Conservation (phyloP, 2,888 invertebrate species). For the Penaeus monodon region DNA sequence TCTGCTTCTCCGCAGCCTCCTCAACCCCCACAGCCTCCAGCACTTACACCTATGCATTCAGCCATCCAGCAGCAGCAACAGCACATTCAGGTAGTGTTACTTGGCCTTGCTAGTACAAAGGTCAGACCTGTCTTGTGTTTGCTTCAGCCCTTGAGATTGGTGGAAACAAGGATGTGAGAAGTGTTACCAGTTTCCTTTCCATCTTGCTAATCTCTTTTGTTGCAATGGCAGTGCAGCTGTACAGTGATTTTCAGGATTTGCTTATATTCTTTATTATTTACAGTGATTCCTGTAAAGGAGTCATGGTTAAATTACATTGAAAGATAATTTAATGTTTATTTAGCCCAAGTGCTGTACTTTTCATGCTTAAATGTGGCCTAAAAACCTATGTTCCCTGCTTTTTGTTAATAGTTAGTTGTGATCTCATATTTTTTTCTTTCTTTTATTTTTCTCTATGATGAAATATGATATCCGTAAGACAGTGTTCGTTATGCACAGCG, state of each 20-base stretch:
- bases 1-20: slow-evolving; percentile 56
- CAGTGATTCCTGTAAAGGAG: no score
- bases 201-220: no score
- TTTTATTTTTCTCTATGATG: not conserved
- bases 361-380: no score
- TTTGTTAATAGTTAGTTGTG: not conserved
- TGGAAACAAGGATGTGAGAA: no score
- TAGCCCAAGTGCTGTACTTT: no score
- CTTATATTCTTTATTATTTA: no score
- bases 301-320: not conserved
- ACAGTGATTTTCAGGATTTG: no score
- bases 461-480: not conserved
- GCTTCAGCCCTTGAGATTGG: no score
- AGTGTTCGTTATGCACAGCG: not conserved
- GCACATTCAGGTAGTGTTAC: slow-evolving; percentile 53
- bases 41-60: slow-evolving; percentile 65
- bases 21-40: slow-evolving; percentile 62
- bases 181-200: no score
- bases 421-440: slow-evolving; percentile 9
- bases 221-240: no score
- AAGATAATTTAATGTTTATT: no score
- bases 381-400: not conserved
- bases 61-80: slow-evolving; percentile 70
- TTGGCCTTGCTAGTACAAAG: not conserved
- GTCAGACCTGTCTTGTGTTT: no score